Percentiles rank a stretch among this genome's conserved stretches.
Evolutionary conservation across 1,140 invertebrate species (phyloP).

Genomic region (Brachionus asplanchnoidis): DNA sequence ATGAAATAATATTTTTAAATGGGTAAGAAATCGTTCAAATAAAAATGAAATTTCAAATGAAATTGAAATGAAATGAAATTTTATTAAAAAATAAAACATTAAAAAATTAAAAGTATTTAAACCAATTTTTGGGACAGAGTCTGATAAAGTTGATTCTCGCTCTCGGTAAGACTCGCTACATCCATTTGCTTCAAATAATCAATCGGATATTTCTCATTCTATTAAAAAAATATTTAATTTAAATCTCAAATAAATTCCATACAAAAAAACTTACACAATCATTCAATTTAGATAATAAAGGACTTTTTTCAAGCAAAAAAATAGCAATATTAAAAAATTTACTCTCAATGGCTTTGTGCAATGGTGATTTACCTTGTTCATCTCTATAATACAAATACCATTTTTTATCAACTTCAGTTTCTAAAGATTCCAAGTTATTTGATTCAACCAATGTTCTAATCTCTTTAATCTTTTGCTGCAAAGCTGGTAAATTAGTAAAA

Average conservation of each 20-base stretch:
- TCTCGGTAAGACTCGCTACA: neutral
- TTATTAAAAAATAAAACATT: neutral
- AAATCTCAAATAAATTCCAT: neutral
- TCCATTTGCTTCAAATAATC: constrained; percentile 11
- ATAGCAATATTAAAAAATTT: neutral
- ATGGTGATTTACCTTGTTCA: neutral
- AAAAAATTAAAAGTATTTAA: neutral
- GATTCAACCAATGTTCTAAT: neutral
- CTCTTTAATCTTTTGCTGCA: constrained; percentile 19
- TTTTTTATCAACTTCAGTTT: neutral
- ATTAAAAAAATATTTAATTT: neutral
- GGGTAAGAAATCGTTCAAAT: no score
- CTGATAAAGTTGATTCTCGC: neutral
- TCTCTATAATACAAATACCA: constrained; percentile 5
- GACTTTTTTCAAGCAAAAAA: constrained; percentile 4
- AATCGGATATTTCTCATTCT: constrained; percentile 20
- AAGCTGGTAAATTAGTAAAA: neutral
- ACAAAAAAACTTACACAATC: constrained; percentile 30
- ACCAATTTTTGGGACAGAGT: neutral
- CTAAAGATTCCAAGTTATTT: neutral
- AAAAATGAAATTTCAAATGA: no score
- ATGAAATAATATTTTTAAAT: no score
- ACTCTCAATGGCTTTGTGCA: constrained; percentile 37
- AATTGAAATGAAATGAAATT: no score
- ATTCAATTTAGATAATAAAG: constrained; percentile 19